These are phyloP conservation scores for Chaetops frenatus DNA, from an alignment of 2,113 vertebrate genomes.

Conservation along the genomic window DNA sequence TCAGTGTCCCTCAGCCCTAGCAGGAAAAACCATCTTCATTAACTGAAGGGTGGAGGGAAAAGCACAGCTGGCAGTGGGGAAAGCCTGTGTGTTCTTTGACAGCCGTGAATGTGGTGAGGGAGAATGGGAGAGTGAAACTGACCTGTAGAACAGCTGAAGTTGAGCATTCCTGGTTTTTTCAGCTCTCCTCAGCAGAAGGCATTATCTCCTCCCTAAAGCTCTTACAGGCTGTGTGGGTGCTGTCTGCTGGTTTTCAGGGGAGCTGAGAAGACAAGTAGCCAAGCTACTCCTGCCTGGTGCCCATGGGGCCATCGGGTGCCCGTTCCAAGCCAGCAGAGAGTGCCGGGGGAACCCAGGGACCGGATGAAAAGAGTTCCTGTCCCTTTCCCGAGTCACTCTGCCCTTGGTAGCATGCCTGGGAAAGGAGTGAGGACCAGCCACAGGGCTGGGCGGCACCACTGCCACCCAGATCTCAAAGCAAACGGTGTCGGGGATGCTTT, in stretches of 20 bases:
- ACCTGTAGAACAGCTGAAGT: not conserved
- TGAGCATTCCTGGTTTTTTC: not conserved
- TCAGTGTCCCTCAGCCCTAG: not conserved
- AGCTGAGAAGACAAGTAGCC: not conserved
- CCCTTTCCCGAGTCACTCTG: not conserved
- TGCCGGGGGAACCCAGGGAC: accelerated
- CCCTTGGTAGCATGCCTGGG: too few relatives aligned
- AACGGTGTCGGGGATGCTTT: not conserved
- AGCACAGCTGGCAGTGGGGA: not conserved
- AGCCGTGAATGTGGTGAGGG: accelerated
- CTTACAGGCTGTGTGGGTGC: not conserved
- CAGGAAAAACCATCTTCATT: not conserved
- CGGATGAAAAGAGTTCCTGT: not conserved
- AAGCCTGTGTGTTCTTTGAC: not conserved
- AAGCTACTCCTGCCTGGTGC: not conserved
- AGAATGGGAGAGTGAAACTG: not conserved
- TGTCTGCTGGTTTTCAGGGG: not conserved
- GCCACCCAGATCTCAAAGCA: not conserved
- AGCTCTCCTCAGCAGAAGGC: not conserved
- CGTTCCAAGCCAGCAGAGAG: not conserved
- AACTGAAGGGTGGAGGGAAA: not conserved
- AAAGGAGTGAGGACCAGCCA: not conserved
- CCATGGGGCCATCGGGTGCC: accelerated
- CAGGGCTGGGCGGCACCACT: not conserved
- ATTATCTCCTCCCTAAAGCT: not conserved